A percentile compares a stretch with the other conserved stretches of the same genome.
phyloP scores from a whole-genome alignment of 2,797 vertebrate genomes.

The Pangasius larnaudii region DNA sequence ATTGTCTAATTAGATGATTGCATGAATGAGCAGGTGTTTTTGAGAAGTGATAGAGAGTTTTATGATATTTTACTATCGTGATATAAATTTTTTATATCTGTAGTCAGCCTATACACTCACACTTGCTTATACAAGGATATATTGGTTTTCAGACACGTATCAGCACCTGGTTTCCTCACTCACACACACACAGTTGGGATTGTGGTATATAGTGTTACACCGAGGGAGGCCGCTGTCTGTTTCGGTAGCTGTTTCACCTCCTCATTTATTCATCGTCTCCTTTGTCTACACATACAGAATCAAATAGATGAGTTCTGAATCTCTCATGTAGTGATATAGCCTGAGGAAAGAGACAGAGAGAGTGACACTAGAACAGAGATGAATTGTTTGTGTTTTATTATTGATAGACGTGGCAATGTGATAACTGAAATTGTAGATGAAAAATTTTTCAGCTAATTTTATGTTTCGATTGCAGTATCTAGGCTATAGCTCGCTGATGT shows the following conservation, averaged over 20 bases:
- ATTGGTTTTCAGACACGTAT: background rate
- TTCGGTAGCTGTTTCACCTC: slow-evolving; percentile 20
- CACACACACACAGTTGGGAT: background rate
- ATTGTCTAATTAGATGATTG: background rate
- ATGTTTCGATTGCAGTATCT: background rate
- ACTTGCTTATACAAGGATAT: background rate
- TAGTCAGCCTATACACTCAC: background rate
- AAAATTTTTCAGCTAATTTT: background rate
- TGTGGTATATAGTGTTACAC: slow-evolving; percentile 34
- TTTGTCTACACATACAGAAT: background rate
- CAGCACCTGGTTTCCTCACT: slow-evolving; percentile 1
- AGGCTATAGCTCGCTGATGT: background rate
- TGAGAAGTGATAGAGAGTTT: background rate
- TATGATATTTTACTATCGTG: background rate
- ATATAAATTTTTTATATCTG: background rate
- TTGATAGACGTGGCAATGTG: background rate
- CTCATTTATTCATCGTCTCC: slow-evolving; percentile 41
- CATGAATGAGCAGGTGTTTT: background rate
- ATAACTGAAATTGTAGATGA: background rate
- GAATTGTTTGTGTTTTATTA: background rate
- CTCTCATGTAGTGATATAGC: background rate
- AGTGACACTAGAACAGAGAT: background rate
- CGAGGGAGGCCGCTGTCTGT: slow-evolving; percentile 11
- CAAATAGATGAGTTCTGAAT: background rate
- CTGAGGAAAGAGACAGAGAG: background rate